Percentiles rank a stretch among this genome's conserved stretches.
Evolutionary conservation across 1,140 invertebrate genomes (phyloP).

Genomic region (Odontomachus brunneus): DNA sequence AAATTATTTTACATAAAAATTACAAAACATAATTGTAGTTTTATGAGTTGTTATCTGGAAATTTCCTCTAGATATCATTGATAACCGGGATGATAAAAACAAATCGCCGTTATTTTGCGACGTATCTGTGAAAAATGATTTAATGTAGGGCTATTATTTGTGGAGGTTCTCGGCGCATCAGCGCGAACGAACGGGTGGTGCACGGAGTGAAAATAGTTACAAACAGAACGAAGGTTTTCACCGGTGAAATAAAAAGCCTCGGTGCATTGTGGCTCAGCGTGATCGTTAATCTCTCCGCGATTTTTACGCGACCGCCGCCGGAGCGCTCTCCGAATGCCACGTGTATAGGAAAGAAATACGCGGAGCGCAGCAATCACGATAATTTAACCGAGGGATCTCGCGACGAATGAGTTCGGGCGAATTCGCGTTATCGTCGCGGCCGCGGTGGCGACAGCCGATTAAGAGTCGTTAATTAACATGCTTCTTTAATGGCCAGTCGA

Average conservation of each 20-base stretch:
- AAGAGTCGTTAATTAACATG: slow-evolving; percentile 50
- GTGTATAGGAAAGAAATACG: neutral
- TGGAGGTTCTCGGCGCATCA: too few species aligned
- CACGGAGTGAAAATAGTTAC: neutral
- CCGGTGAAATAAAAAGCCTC: neutral
- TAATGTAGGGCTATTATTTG: too few species aligned
- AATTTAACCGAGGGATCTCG: neutral
- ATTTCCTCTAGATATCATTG: too few species aligned
- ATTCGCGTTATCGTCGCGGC: neutral
- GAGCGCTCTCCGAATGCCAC: neutral
- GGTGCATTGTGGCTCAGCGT: neutral
- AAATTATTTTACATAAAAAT: too few species aligned
- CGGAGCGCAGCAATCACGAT: neutral
- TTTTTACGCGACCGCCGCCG: neutral
- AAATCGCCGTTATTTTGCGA: too few species aligned
- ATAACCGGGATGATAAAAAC: too few species aligned
- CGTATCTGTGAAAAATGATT: too few species aligned
- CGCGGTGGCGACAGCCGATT: neutral
- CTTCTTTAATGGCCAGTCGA: slow-evolving; percentile 19
- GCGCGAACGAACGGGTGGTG: too few species aligned
- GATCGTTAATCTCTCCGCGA: slow-evolving; percentile 12
- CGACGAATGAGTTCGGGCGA: slow-evolving; percentile 22
- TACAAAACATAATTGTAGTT: too few species aligned
- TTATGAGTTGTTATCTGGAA: too few species aligned
- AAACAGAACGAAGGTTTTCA: slow-evolving; percentile 17